Evolutionary conservation across 2,113 vertebrate genomes (phyloP), one percentile per base, ranked within the genome.

Genomic region (Halichoeres trimaculatus): DNA sequence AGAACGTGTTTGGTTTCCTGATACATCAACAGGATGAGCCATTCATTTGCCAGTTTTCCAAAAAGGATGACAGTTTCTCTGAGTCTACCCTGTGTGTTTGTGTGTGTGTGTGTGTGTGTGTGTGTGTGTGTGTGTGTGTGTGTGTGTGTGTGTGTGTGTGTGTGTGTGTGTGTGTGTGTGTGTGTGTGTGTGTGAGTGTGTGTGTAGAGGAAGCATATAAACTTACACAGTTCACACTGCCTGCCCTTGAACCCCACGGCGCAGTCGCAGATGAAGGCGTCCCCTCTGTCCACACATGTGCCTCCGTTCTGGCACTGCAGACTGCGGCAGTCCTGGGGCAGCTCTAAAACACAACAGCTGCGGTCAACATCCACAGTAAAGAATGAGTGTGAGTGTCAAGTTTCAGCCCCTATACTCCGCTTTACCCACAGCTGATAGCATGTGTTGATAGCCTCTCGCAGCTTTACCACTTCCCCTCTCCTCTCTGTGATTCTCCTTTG

Each of bases 171-270:
- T 63, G 10, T 45, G 38, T 58, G 60, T 36, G 22, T 23, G 5
- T 26, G 41, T 20, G 11, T 40, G n/a, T 53, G 30, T 17, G 23
- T 51, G 55, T 30, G n/a, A n/a, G n/a, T n/a, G n/a, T 50, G 3
- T 65, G 51, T 76, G 73, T 67, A 30, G 13, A 34, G 58, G 35
- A 68, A 23, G 38, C 54, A 50, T 57, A 34, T 56, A 48, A 69
- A 96, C 96, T 95, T 86, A 98, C 97, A 94, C n/a, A 99, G 92
- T 91, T 98, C 95, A 48, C 96, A 99, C 89, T 92, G 91, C 48
- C 89, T 91, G 85, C 97, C 96, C 88, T 96, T 98, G 93, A 96
- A 98, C 0, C 95, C 95, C 0, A 85, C 84, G 40, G 70, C 68
- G 55, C 97, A 99, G 91, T 95, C 88, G 24, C 97, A 98, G 88